Evolutionary conservation across 2,888 invertebrate genomes (phyloP), one percentile per base, ranked within the genome.

Genomic region (Sarcophaga variegata): DNA sequence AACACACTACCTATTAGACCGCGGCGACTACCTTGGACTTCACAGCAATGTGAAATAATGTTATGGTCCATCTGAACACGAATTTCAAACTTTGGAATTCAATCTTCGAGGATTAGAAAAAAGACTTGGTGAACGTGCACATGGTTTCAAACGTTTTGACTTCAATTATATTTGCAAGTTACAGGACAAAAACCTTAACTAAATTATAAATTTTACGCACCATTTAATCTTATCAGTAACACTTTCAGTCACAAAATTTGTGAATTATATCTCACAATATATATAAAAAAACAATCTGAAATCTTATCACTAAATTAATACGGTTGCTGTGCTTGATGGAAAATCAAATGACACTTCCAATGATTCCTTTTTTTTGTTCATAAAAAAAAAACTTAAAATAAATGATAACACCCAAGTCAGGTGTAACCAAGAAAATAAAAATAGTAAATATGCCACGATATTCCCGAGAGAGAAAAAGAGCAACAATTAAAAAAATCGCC

Each of bases 401-500:
- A 49, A 54, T 14, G 3, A 14, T 76, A 75, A 70, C 69, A 83
- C 78, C 17, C 75, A 76, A 83, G 83, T 81, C 75, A 87, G 81
- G 83, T 83, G 76, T 80, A 83, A 59, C 45, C 67, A 67, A 80
- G 72, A 86, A 79, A 79, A 83, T 80, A 86, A 49, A 49, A 49
- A 49, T 14, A 49, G 14, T 49, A 82, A 79, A 76, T 82, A 67
- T 79, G 62, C 75, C 79, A 72, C 37, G 71, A 81, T 47, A 81
- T 17, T 27, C 14, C 72, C 63, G 75, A 11, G 47, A 4, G 49
- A 2, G 14, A 77, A 20, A 71, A 82, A 67, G 49, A 71, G 60
- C 59, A 70, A 60, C 71, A 83, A 47, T 25, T 10, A 3, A 49
- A 45, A 76, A 64, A 67, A 20, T 71, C 64, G 37, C 37, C 37